A percentile compares a stretch with the other conserved stretches of the same genome.
Conservation (phyloP, 1,140 invertebrate species). For the Caenorhabditis brenneri region DNA sequence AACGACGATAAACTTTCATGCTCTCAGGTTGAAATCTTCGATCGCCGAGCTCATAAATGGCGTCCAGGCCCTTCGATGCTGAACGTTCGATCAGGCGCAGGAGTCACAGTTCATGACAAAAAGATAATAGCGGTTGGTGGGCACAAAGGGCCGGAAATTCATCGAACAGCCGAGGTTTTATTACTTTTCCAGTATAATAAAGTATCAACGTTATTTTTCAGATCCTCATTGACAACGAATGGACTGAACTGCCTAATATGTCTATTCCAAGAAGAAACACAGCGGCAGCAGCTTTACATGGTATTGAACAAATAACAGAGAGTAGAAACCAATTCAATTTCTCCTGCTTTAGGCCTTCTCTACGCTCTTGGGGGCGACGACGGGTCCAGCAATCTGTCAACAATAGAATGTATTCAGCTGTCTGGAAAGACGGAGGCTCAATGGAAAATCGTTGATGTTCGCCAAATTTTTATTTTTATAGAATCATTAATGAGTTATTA, state of each 20-base stretch:
- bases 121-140: constrained; percentile 12
- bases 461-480: background rate
- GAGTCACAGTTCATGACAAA: background rate
- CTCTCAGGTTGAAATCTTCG: constrained; percentile 7
- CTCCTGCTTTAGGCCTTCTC: background rate
- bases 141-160: constrained; percentile 19
- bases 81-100: constrained; percentile 3
- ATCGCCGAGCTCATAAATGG: constrained; percentile 37
- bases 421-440: background rate
- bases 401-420: constrained; percentile 40
- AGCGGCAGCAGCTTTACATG: background rate
- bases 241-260: constrained; percentile 9
- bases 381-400: constrained; percentile 28
- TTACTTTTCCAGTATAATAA: background rate
- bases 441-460: constrained; percentile 26
- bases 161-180: background rate
- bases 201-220: background rate
- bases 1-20: too few species aligned
- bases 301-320: background rate
- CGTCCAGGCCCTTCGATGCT: constrained; percentile 1
- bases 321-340: background rate
- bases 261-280: background rate
- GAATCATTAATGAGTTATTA: background rate
- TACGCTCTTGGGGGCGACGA: background rate
- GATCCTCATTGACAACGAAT: background rate